Evolutionary conservation across 1,140 invertebrate genomes (phyloP).

Genomic region (Scaptomyza hsui): DNA sequence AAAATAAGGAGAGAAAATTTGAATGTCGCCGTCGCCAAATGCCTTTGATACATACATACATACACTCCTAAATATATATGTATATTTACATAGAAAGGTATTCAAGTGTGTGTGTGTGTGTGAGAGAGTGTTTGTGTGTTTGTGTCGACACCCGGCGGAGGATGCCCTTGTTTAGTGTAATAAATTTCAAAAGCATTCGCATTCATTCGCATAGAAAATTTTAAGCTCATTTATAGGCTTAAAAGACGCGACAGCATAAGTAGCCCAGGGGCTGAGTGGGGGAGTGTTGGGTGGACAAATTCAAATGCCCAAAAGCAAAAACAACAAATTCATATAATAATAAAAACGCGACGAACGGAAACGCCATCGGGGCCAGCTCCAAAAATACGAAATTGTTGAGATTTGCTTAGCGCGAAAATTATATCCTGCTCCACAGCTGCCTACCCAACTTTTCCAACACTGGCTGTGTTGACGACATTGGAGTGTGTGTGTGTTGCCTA

Average conservation of each 20-base stretch:
- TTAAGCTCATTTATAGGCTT: conserved; percentile 83
- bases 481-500: conserved; percentile 38
- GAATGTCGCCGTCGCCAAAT: conserved; percentile 62
- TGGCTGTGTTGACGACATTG: conserved; percentile 10
- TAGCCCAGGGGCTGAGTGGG: background rate
- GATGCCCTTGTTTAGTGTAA: conserved; percentile 40
- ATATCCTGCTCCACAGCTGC: conserved; percentile 49
- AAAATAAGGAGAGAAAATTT: conserved; percentile 51
- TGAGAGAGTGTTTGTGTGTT: conserved; percentile 12
- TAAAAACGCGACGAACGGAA: conserved; percentile 67
- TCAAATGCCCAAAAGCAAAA: conserved; percentile 70
- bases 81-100: background rate
- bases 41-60: conserved; percentile 57
- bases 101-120: conserved; percentile 8
- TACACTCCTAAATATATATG: conserved; percentile 1
- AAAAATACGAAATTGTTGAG: conserved; percentile 77
- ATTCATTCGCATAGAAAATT: conserved; percentile 83
- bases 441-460: background rate
- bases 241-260: conserved; percentile 50
- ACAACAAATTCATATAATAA: conserved; percentile 61
- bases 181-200: conserved; percentile 83
- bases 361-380: conserved; percentile 47
- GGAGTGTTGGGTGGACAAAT: conserved; percentile 63
- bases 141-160: conserved; percentile 20
- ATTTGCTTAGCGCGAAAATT: conserved; percentile 77